phyloP scores from a whole-genome alignment of 2,113 vertebrate genomes.

The Anguilla japonica region DNA sequence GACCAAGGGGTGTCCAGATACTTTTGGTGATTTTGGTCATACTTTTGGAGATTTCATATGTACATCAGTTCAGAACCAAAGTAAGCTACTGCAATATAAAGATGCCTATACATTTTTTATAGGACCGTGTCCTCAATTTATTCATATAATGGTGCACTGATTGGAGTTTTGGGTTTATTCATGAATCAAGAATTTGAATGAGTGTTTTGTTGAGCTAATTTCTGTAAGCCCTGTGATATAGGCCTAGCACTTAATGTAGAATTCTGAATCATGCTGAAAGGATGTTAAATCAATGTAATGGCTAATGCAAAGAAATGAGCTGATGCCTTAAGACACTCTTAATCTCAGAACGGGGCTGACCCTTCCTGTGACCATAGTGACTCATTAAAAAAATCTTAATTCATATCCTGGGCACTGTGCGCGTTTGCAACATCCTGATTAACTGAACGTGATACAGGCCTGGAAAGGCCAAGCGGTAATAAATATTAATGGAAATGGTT shows the following conservation, averaged over 20 bases:
- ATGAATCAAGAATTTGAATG: too few species aligned
- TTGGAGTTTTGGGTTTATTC: too few species aligned
- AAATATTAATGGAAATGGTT: too few species aligned
- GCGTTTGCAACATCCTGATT: not conserved
- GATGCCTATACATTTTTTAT: not conserved
- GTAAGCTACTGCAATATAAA: not conserved
- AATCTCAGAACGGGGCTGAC: not conserved
- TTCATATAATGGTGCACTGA: not conserved
- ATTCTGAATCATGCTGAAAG: not conserved
- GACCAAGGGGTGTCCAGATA: too few species aligned
- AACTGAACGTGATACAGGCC: not conserved
- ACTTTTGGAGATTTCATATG: not conserved
- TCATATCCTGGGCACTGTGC: not conserved
- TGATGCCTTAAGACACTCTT: not conserved
- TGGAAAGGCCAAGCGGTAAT: not conserved
- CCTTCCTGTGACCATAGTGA: not conserved
- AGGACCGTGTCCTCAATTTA: not conserved
- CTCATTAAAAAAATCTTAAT: not conserved
- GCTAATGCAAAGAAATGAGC: not conserved
- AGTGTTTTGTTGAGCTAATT: too few species aligned
- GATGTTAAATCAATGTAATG: not conserved
- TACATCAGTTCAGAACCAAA: not conserved
- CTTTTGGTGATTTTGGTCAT: too few species aligned
- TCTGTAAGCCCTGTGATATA: too few species aligned
- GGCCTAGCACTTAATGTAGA: too few species aligned